Percentiles rank a stretch among this genome's conserved stretches.
These are phyloP conservation scores for Onchidella celtica DNA, from an alignment of 2,888 invertebrate genomes.

Conservation along the genomic window DNA sequence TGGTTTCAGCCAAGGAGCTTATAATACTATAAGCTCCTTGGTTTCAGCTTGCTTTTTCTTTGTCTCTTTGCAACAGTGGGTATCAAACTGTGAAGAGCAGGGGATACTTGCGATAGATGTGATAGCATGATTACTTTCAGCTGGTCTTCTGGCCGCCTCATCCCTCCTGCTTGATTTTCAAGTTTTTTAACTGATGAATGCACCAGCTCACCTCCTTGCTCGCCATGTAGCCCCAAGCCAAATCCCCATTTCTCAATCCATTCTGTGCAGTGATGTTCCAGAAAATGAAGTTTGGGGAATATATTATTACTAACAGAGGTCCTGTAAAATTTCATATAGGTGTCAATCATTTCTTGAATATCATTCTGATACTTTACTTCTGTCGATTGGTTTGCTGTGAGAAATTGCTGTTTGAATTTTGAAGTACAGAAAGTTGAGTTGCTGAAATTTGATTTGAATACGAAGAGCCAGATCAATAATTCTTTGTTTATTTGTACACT, in stretches of 20 bases:
- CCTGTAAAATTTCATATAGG: conserved; percentile 10
- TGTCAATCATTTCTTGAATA: background rate
- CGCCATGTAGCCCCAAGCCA: conserved; percentile 30
- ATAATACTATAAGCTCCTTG: too few relatives aligned
- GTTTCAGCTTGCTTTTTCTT: background rate
- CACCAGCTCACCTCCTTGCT: conserved; percentile 28
- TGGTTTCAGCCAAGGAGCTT: too few relatives aligned
- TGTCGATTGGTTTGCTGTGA: conserved; percentile 5
- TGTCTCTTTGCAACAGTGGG: background rate
- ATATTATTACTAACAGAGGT: background rate
- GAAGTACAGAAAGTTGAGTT: background rate
- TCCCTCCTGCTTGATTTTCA: background rate
- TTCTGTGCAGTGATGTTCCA: conserved; percentile 25
- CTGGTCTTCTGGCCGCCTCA: background rate
- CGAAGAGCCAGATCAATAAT: background rate
- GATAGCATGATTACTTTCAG: background rate
- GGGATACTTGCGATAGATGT: conserved; percentile 6
- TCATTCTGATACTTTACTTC: background rate
- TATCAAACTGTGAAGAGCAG: too few relatives aligned
- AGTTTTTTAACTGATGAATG: conserved; percentile 19
- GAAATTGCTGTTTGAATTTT: conserved; percentile 6
- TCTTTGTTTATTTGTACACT: background rate
- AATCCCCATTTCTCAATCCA: conserved; percentile 29
- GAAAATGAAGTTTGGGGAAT: conserved; percentile 13
- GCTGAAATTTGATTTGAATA: background rate